Conservation (phyloP, 2,888 invertebrate genomes). For the Crocallis elinguaria region DNA sequence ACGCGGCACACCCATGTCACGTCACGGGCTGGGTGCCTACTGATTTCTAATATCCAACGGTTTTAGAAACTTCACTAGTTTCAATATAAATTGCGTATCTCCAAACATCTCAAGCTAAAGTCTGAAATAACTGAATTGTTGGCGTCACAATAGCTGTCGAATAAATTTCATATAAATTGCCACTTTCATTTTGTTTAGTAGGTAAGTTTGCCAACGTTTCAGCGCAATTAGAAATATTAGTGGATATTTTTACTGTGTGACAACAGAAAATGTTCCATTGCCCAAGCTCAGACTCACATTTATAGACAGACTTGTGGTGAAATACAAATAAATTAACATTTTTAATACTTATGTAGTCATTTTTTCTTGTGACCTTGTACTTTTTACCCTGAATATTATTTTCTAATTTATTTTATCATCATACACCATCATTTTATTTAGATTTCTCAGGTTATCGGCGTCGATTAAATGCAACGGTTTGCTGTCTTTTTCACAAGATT, state of each 20-base stretch:
- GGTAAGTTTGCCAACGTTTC: slow-evolving; percentile 27
- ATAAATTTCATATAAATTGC: slow-evolving; percentile 31
- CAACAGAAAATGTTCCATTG: slow-evolving; percentile 8
- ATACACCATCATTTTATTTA: too few relatives aligned
- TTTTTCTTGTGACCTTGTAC: too few relatives aligned
- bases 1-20: slow-evolving; percentile 34
- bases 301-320: too few relatives aligned
- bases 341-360: too few relatives aligned
- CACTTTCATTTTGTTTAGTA: slow-evolving; percentile 19
- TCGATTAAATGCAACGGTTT: neutral
- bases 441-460: neutral
- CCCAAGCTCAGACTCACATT: neutral
- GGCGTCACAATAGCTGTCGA: slow-evolving; percentile 34
- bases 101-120: slow-evolving; percentile 23
- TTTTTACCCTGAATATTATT: too few relatives aligned
- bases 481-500: too few relatives aligned
- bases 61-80: slow-evolving; percentile 17
- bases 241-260: neutral
- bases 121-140: slow-evolving; percentile 32
- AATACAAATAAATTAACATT: too few relatives aligned
- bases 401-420: too few relatives aligned
- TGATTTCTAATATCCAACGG: slow-evolving; percentile 22
- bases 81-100: slow-evolving; percentile 2
- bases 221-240: slow-evolving; percentile 12
- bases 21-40: slow-evolving; percentile 30